A percentile compares a stretch with the other conserved stretches of the same genome.
phyloP scores from a whole-genome alignment of 2,888 invertebrate species.

The Tenthredo scrophulariae region DNA sequence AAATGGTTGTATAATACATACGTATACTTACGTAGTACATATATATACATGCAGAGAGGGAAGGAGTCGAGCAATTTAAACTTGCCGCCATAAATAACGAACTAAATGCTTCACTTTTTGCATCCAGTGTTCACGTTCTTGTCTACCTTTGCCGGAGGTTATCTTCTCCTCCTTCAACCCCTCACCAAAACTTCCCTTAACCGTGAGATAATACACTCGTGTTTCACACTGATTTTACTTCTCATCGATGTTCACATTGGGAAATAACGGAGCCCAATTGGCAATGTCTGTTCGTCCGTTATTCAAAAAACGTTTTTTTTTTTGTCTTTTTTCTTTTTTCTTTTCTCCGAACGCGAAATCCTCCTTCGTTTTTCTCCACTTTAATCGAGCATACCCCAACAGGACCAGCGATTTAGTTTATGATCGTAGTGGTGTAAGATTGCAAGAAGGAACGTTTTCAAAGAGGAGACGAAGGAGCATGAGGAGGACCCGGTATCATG shows the following conservation, averaged over 20 bases:
- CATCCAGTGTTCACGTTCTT: conserved; percentile 34
- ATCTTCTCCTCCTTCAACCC: not conserved
- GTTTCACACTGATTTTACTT: conserved; percentile 16
- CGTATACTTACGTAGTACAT: not conserved
- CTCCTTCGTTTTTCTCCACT: not conserved
- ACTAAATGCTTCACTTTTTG: conserved; percentile 51
- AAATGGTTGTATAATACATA: not conserved
- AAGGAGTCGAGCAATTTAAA: conserved; percentile 46
- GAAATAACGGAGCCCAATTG: not conserved
- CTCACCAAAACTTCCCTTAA: conserved; percentile 14
- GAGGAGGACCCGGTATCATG: not conserved
- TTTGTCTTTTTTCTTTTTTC: too few species aligned
- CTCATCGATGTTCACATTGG: not conserved
- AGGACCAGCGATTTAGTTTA: not conserved
- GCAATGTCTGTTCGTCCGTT: too few species aligned
- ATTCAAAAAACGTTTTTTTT: too few species aligned
- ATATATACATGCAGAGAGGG: not conserved
- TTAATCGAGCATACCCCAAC: not conserved
- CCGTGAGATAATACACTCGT: conserved; percentile 37
- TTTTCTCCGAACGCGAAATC: too few species aligned
- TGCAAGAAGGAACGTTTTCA: not conserved
- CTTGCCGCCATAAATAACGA: conserved; percentile 48
- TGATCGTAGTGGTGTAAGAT: not conserved
- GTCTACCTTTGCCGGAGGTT: not conserved
- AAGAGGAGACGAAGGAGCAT: not conserved